Percentiles rank a stretch among this genome's conserved stretches.
phyloP scores from a whole-genome alignment of 2,113 vertebrate species.

The Stictonetta naevosa region DNA sequence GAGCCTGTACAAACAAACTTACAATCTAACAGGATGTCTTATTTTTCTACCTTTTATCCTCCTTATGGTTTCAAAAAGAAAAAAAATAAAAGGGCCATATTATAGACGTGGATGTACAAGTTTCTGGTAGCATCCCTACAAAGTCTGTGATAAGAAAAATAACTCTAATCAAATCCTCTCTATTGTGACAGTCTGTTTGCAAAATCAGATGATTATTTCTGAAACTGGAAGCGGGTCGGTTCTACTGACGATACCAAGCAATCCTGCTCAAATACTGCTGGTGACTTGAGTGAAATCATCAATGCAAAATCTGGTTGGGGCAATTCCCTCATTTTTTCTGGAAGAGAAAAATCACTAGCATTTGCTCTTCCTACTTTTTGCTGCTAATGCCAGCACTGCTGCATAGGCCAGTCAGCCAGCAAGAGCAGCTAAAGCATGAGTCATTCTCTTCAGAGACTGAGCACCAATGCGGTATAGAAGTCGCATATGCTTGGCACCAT shows the following conservation, averaged over 20 bases:
- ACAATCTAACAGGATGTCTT: not conserved
- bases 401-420: conserved; percentile 1
- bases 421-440: conserved; percentile 20
- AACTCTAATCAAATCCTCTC: not conserved
- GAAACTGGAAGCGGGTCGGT: not conserved
- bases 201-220: not conserved
- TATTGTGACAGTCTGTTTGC: not conserved
- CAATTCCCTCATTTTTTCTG: not conserved
- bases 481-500: conserved; percentile 19
- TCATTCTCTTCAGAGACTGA: conserved; percentile 34
- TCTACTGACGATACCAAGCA: not conserved
- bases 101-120: not conserved
- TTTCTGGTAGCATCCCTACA: not conserved
- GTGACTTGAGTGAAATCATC: not conserved
- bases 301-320: not conserved
- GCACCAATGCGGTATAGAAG: conserved; percentile 12
- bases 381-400: conserved; percentile 6
- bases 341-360: not conserved
- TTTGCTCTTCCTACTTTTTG: not conserved
- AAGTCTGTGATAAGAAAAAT: no score
- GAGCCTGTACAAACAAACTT: not conserved
- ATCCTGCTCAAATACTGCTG: not conserved
- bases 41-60: not conserved
- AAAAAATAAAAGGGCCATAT: not conserved
- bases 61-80: not conserved